Conservation (phyloP, 2,888 invertebrate species). For the Cheiracanthium punctorium region DNA sequence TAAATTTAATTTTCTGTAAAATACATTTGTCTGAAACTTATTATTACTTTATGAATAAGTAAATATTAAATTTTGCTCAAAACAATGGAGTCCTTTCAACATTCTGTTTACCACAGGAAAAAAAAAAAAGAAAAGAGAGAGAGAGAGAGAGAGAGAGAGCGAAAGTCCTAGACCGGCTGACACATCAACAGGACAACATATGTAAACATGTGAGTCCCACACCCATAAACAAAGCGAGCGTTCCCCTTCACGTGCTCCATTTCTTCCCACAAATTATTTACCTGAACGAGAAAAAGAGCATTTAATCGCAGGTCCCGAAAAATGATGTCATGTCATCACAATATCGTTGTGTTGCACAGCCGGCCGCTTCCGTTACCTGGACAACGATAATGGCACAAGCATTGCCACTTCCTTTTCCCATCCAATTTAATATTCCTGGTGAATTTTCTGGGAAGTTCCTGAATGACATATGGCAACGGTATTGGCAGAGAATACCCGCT, state of each 20-base stretch:
- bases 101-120: too few relatives aligned
- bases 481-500: neutral
- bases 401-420: constrained; percentile 9
- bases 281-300: neutral
- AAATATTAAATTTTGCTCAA: too few relatives aligned
- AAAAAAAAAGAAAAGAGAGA: too few relatives aligned
- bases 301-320: neutral
- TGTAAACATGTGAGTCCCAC: too few relatives aligned
- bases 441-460: neutral
- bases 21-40: too few relatives aligned
- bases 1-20: too few relatives aligned
- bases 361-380: neutral
- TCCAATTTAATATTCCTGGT: neutral
- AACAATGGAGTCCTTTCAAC: too few relatives aligned
- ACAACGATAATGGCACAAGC: constrained; percentile 10
- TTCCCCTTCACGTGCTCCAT: constrained; percentile 1
- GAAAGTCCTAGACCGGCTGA: too few relatives aligned
- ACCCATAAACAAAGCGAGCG: too few relatives aligned
- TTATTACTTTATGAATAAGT: too few relatives aligned
- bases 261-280: neutral
- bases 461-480: neutral
- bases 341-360: neutral
- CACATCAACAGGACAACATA: too few relatives aligned
- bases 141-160: too few relatives aligned
- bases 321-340: neutral